These are phyloP conservation scores for Petromus typicus DNA, from an alignment of 2,113 vertebrate species.

Conservation along the genomic window DNA sequence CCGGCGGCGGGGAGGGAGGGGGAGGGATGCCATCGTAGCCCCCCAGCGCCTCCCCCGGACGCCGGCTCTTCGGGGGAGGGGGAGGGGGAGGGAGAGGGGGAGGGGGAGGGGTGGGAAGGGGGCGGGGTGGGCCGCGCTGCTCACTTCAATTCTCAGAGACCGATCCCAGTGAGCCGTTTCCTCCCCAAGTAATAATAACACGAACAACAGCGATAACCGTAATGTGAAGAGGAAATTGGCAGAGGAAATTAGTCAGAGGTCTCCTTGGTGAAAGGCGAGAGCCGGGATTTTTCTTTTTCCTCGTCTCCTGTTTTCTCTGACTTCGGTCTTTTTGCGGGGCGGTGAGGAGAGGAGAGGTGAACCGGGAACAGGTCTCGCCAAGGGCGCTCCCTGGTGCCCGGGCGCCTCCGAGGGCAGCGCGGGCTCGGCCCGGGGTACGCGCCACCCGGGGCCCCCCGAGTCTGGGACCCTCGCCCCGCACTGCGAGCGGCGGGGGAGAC, in stretches of 20 bases:
- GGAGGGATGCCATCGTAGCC: conserved; percentile 73
- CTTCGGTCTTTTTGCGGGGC: conserved; percentile 10
- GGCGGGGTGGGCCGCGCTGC: conserved; percentile 15
- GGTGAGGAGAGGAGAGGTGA: conserved; percentile 11
- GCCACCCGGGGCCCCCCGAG: background rate
- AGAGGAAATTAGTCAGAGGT: conserved; percentile 74
- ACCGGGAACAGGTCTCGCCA: background rate
- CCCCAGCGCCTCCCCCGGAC: background rate
- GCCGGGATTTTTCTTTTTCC: background rate
- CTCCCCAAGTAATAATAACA: conserved; percentile 55
- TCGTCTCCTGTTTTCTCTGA: background rate
- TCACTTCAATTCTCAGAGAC: conserved; percentile 45
- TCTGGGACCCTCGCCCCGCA: background rate
- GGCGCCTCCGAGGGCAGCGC: background rate
- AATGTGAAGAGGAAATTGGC: conserved; percentile 58
- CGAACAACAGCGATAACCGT: background rate
- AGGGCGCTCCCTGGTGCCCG: background rate
- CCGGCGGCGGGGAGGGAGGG: background rate
- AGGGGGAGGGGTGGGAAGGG: conserved; percentile 58
- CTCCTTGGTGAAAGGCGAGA: conserved; percentile 71
- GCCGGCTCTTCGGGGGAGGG: no score
- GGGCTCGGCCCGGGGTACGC: background rate
- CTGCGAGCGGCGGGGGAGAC: background rate
- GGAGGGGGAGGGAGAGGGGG: background rate
- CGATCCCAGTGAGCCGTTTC: conserved; percentile 46